Evolutionary conservation across 2,113 vertebrate genomes (phyloP).

Genomic region (Dicrurus megarhynchus): DNA sequence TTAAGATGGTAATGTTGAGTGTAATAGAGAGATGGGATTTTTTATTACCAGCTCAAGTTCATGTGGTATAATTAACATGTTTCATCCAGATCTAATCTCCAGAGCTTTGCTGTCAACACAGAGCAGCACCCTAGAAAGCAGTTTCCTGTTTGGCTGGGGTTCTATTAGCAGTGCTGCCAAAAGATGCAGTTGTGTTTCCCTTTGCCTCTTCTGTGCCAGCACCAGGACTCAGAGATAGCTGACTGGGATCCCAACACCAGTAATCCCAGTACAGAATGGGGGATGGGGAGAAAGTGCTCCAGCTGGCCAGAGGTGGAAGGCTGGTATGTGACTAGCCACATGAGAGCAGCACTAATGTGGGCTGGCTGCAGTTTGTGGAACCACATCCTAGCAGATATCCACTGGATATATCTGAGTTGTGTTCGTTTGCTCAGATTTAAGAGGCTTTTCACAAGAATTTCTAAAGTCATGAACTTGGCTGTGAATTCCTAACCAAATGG

Average conservation of each 20-base stretch:
- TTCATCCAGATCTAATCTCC: neutral
- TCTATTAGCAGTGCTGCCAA: neutral
- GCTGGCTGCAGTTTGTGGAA: neutral
- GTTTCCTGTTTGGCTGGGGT: constrained; percentile 17
- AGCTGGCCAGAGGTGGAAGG: neutral
- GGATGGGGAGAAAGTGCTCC: neutral
- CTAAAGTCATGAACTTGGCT: neutral
- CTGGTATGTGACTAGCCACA: neutral
- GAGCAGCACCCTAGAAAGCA: constrained; percentile 2
- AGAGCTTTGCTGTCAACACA: neutral
- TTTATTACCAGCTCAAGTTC: neutral
- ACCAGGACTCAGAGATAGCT: neutral
- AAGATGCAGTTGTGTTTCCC: neutral
- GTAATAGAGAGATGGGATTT: neutral
- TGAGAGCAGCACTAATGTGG: neutral
- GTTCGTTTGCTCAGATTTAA: neutral
- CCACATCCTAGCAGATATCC: neutral
- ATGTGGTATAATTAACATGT: neutral
- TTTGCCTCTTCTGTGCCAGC: neutral
- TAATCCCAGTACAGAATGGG: neutral
- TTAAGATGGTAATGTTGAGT: neutral
- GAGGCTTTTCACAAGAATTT: neutral
- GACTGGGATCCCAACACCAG: neutral
- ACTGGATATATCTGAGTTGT: neutral
- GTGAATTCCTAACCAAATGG: neutral